Evolutionary conservation across 2,888 invertebrate genomes (phyloP), one percentile per base, ranked within the genome.

Genomic region (Mesorhabditis sp.): DNA sequence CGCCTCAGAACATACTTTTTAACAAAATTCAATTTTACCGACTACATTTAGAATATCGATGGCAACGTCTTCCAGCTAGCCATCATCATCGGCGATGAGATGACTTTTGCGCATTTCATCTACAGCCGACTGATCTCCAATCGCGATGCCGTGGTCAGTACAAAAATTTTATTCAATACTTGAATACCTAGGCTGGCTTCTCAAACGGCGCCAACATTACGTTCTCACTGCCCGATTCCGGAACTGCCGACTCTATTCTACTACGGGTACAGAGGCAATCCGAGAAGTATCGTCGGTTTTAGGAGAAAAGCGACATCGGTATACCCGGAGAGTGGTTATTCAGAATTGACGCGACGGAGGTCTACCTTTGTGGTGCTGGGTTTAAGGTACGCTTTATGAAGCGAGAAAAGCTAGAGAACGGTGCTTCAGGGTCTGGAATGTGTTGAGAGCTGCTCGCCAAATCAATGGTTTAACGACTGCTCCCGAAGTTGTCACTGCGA

Each of bases 291-390:
- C n/a, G n/a, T 50, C 7, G 2, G n/a, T 13, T 50, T n/a, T 50
- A 50, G 3, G 84, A 86, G 68, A 80, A 82, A 67, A 80, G 80
- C 42, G 85, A 86, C 71, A 86, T 86, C 50, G 86, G 86, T 50
- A 86, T 86, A 62, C 86, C 86, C 4, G 86, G 85, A 61, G 85
- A 85, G 70, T 85, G 85, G 85, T 67, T 85, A 50, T 83, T 85
- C 76, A 72, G 83, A 43, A 69, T 86, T 5, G 86, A 86, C 71
- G 75, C 73, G 10, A 42, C 42, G 44, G 70, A 81, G 69, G 72
- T 86, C 28, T 82, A 78, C 67, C 75, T 86, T 4, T 85, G 85
- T 69, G 86, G 85, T 4, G 83, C 85, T 45, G 85, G 85, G 7
- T 86, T 83, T 77, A 81, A 83, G 67, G 58, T 50, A 50, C 2